Conservation (phyloP, 2,113 vertebrate species). For the Azemiops feae region DNA sequence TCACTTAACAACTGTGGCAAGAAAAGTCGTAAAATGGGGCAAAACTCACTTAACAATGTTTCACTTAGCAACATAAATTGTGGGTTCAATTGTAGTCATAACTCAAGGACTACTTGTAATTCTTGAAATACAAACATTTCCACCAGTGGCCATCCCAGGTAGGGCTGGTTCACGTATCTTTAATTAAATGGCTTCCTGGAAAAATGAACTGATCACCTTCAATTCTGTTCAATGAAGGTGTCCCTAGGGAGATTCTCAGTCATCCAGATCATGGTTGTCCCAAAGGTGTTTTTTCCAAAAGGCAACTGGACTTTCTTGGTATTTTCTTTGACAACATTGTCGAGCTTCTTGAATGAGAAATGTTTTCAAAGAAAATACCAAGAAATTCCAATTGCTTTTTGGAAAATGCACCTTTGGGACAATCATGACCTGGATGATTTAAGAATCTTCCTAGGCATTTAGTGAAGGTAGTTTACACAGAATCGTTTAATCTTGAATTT, state of each 20-base stretch:
- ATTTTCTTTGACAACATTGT: too few relatives aligned
- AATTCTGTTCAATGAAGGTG: background rate
- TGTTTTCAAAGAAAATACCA: too few relatives aligned
- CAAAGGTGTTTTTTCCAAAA: too few relatives aligned
- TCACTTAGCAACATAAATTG: background rate
- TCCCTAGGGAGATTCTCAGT: too few relatives aligned
- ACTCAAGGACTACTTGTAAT: background rate
- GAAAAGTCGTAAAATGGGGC: background rate
- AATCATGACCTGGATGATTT: too few relatives aligned
- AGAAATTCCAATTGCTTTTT: too few relatives aligned
- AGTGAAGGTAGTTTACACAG: background rate
- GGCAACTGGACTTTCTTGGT: too few relatives aligned
- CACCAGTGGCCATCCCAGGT: background rate
- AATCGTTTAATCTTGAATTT: background rate
- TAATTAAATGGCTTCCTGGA: background rate
- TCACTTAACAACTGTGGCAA: background rate
- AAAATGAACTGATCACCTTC: background rate
- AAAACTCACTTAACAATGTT: background rate
- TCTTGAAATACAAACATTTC: background rate
- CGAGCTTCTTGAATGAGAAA: too few relatives aligned
- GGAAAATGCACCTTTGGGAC: too few relatives aligned
- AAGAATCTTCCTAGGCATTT: too few relatives aligned
- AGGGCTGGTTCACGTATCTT: background rate
- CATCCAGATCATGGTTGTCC: too few relatives aligned
- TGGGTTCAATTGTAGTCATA: background rate